These are phyloP conservation scores for Brachionus plicatilis DNA, from an alignment of 1,140 invertebrate species.

Conservation along the genomic window DNA sequence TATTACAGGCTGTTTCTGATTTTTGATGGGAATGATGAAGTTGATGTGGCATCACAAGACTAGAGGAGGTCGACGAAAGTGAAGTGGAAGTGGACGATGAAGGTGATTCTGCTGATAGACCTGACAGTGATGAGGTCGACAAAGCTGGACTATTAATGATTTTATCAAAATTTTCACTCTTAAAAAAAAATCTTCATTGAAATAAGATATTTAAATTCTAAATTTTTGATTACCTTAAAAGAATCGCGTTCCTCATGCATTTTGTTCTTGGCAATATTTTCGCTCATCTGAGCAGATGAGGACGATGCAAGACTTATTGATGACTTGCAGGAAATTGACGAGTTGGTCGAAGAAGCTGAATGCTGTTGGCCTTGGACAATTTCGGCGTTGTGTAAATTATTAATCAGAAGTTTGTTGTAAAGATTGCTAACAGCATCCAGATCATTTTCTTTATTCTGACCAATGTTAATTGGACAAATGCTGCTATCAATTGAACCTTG, in stretches of 20 bases:
- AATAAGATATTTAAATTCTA: not conserved
- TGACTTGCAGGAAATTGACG: not conserved
- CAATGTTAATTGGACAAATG: not conserved
- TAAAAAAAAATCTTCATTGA: not conserved
- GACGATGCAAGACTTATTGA: not conserved
- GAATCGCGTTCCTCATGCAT: not conserved
- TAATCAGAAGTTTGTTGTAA: slow-evolving; percentile 29
- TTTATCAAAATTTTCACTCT: not conserved
- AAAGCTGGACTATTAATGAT: slow-evolving; percentile 9
- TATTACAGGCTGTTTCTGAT: not conserved
- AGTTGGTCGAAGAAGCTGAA: not conserved
- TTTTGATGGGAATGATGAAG: not conserved
- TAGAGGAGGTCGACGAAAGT: not conserved
- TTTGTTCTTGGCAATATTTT: not conserved
- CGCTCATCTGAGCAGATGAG: not conserved
- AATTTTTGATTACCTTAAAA: not conserved
- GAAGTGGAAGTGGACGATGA: not conserved
- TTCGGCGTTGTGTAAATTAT: not conserved
- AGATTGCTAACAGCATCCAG: slow-evolving; percentile 16
- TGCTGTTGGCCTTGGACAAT: not conserved
- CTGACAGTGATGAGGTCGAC: slow-evolving; percentile 4
- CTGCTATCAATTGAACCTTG: not conserved
- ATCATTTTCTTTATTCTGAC: slow-evolving; percentile 20
- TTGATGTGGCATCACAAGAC: not conserved
- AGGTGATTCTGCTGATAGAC: not conserved